Percentiles rank a stretch among this genome's conserved stretches.
Conservation (phyloP, 2,797 vertebrate genomes). For the Neostethus bicornis region DNA sequence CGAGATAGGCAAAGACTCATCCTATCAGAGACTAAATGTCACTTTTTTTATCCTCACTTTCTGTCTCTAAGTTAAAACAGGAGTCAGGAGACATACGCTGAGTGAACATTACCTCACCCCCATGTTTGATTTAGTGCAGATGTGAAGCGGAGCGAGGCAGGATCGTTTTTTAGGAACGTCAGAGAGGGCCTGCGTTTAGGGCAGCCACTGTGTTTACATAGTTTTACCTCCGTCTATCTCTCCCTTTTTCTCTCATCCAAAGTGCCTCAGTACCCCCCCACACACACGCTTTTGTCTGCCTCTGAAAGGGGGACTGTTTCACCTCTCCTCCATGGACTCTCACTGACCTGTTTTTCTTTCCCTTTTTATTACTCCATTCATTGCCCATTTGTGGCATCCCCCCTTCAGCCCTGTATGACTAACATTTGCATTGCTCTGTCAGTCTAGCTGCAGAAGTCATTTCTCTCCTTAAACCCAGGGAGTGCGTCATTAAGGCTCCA, state of each 20-base stretch:
- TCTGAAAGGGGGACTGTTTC: slow-evolving; percentile 75
- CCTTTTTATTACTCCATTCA: slow-evolving; percentile 73
- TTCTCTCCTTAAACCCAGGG: slow-evolving; percentile 63
- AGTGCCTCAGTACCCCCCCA: slow-evolving; percentile 43
- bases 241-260: slow-evolving; percentile 51
- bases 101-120: slow-evolving; percentile 84
- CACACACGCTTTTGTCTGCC: slow-evolving; percentile 65
- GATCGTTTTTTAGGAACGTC: slow-evolving; percentile 75
- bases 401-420: slow-evolving; percentile 58
- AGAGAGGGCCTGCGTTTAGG: slow-evolving; percentile 77
- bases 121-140: slow-evolving; percentile 88
- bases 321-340: slow-evolving; percentile 77
- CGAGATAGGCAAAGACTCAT: slow-evolving; percentile 61
- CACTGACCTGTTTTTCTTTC: slow-evolving; percentile 78
- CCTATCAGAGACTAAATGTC: slow-evolving; percentile 63
- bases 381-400: slow-evolving; percentile 71
- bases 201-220: slow-evolving; percentile 83
- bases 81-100: slow-evolving; percentile 83
- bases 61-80: slow-evolving; percentile 84
- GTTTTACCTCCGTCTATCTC: slow-evolving; percentile 74
- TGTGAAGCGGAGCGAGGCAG: slow-evolving; percentile 83
- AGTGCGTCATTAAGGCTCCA: slow-evolving; percentile 72
- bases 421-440: slow-evolving; percentile 68
- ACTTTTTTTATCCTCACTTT: slow-evolving; percentile 77
- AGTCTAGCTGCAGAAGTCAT: slow-evolving; percentile 61